phyloP scores from a whole-genome alignment of 1,140 invertebrate genomes.

The Archegozetes longisetosus region DNA sequence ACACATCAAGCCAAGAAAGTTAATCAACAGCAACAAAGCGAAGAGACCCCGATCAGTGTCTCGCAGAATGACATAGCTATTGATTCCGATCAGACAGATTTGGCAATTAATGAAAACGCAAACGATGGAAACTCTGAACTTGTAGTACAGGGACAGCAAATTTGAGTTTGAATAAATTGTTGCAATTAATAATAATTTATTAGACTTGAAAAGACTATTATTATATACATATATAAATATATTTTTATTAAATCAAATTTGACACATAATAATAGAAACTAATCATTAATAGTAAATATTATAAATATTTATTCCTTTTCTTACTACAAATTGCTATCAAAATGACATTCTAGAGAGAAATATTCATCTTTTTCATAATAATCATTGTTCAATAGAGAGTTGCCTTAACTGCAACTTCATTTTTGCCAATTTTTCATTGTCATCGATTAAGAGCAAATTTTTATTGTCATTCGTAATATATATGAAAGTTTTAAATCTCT shows the following conservation, averaged over 20 bases:
- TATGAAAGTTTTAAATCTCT: no score
- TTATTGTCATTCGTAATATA: no score
- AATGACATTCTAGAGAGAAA: no score
- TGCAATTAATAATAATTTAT: background rate
- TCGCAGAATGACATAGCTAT: slow-evolving; percentile 27
- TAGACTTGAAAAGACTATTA: background rate
- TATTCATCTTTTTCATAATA: no score
- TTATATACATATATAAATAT: background rate
- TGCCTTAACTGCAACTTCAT: no score
- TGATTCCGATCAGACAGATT: slow-evolving; percentile 26
- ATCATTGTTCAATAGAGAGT: no score
- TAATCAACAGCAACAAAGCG: slow-evolving; percentile 13
- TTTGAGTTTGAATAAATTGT: background rate
- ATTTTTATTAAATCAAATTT: background rate
- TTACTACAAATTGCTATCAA: no score
- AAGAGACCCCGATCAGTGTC: slow-evolving; percentile 6
- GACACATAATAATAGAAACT: background rate
- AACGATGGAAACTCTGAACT: slow-evolving; percentile 15
- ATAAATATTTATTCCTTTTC: background rate
- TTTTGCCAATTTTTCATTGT: no score
- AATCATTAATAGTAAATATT: background rate
- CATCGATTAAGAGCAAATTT: no score
- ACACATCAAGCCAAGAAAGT: slow-evolving; percentile 55
- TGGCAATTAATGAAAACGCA: slow-evolving; percentile 24
- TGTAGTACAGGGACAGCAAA: background rate